These are phyloP conservation scores for Archips xylosteana DNA, from an alignment of 2,888 invertebrate genomes.

Conservation along the genomic window DNA sequence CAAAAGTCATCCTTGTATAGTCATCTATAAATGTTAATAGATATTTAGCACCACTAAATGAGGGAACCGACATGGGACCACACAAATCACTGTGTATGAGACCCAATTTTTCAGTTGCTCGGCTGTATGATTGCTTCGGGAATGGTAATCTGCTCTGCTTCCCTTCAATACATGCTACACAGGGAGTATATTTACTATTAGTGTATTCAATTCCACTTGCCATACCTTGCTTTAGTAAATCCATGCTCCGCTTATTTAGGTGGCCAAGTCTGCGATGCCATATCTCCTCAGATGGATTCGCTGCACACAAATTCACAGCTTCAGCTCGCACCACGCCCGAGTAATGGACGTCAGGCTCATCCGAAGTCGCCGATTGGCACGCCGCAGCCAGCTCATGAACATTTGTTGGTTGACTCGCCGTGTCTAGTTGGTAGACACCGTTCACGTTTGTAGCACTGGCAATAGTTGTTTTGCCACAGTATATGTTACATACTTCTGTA, in stretches of 20 bases:
- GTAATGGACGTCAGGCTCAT: too few relatives aligned
- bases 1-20: neutral
- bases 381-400: too few relatives aligned
- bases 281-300: neutral
- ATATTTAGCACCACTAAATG: conserved; percentile 1
- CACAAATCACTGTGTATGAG: neutral
- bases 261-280: conserved; percentile 9
- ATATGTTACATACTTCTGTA: too few relatives aligned
- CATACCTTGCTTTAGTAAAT: neutral
- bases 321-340: too few relatives aligned
- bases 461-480: too few relatives aligned
- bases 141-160: neutral
- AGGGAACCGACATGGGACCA: neutral
- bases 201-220: neutral
- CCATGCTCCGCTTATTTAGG: conserved; percentile 6
- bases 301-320: neutral
- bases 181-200: neutral
- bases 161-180: conserved; percentile 6
- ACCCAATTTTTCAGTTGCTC: neutral
- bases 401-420: too few relatives aligned
- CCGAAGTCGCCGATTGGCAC: too few relatives aligned
- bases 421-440: too few relatives aligned
- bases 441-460: too few relatives aligned
- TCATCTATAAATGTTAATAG: conserved; percentile 5
- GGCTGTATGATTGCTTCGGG: neutral